These are phyloP conservation scores for Oreohelix idahoensis DNA, from an alignment of 1,140 invertebrate genomes.

Conservation along the genomic window DNA sequence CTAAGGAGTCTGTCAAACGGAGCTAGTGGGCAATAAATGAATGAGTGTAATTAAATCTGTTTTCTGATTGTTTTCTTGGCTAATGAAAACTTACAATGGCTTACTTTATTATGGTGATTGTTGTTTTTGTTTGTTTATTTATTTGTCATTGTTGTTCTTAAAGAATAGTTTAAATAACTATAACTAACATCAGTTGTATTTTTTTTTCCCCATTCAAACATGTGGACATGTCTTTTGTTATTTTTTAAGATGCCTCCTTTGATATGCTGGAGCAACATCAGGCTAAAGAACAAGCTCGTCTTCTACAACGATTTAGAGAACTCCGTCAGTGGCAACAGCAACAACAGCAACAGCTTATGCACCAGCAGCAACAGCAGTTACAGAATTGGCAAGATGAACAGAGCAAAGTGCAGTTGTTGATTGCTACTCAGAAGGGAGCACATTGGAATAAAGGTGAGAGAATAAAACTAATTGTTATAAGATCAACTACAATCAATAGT, in stretches of 20 bases:
- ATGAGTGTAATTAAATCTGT: no score
- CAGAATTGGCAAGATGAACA: conserved; percentile 60
- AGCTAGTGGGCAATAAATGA: no score
- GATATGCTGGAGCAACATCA: conserved; percentile 63
- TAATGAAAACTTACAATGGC: no score
- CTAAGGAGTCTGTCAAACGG: no score
- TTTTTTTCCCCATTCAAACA: neutral
- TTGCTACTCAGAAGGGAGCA: conserved; percentile 59
- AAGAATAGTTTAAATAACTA: no score
- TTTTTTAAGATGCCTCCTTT: conserved; percentile 41
- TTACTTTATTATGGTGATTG: no score
- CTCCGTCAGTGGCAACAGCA: conserved; percentile 66
- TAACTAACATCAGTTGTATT: neutral
- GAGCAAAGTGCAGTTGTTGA: conserved; percentile 56
- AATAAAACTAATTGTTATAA: neutral
- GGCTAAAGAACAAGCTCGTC: conserved; percentile 58
- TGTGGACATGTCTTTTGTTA: neutral
- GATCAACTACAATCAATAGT: no score
- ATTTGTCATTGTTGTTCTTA: no score
- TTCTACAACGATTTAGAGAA: conserved; percentile 66
- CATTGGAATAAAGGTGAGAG: conserved; percentile 49
- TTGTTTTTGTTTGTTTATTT: no score
- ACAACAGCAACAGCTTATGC: conserved; percentile 67
- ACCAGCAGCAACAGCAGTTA: conserved; percentile 67
- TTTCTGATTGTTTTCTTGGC: no score